Evolutionary conservation across 2,113 vertebrate genomes (phyloP), one percentile per base, ranked within the genome.

Genomic region (Indri indri): DNA sequence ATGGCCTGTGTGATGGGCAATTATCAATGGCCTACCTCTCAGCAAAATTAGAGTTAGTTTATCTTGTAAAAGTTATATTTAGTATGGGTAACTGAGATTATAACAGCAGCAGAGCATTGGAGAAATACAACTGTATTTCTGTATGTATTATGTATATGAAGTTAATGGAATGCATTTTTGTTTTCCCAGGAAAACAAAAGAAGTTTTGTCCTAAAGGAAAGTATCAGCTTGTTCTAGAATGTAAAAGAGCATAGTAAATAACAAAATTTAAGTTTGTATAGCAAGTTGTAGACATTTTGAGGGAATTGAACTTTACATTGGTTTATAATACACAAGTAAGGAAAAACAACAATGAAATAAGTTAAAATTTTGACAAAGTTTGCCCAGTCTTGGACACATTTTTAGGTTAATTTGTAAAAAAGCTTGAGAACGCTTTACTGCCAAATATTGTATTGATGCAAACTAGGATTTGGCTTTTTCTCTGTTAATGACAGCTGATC

Each of bases 31-130:
- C 40, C 45, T 68, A 42, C 22, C 14, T 94, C 30, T 84, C 34
- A 6, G 2, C 8, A 52, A 85, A 87, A 88, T 5, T 86, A 32
- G 66, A 87, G 4, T 63, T 59, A 73, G 42, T 32, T 91, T 79
- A 88, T 92, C 94, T 96, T 65, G 6, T 61, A 32, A 82, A 79
- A 52, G 52, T 42, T 95, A 47, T 52, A 47, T 74, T 86, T 77
- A 70, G 3, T 30, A n/a, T 9, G 2, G 13, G 13, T 61, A 65
- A 59, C 8, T 71, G 45, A 52, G 71, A 88, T 87, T 81, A 37
- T 47, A 61, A 11, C 12, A 70, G 59, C 17, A 70, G 25, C 30
- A 66, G 11, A 80, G 9, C 32, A 84, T 22, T 34, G 47, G 30
- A 84, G 71, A 94, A 91, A 80, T 80, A 77, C 4, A 88, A 65